A percentile compares a stretch with the other conserved stretches of the same genome.
Conservation (phyloP, 2,888 invertebrate genomes). For the Odontomyia ornata region DNA sequence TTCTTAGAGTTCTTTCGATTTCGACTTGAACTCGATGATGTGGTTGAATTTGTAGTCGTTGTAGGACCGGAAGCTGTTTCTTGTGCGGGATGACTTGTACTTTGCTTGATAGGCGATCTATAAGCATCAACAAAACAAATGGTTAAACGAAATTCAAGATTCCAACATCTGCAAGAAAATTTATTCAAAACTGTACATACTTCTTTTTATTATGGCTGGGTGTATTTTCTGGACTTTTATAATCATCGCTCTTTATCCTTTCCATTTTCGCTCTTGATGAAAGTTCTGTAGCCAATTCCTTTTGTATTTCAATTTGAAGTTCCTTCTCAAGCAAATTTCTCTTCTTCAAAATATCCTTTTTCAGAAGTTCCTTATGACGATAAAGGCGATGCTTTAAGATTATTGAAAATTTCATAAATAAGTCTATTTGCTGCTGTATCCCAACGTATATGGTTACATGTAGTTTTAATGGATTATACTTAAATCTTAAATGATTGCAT, state of each 20-base stretch:
- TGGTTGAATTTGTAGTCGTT: conserved; percentile 55
- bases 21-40: conserved; percentile 55
- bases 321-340: conserved; percentile 88
- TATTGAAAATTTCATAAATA: conserved; percentile 44
- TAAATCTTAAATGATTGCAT: not conserved
- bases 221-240: conserved; percentile 38
- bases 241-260: conserved; percentile 46
- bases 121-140: not conserved
- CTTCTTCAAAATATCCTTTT: conserved; percentile 92
- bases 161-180: no score
- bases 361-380: conserved; percentile 89
- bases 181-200: conserved; percentile 26
- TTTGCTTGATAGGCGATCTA: conserved; percentile 43
- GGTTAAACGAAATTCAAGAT: no score
- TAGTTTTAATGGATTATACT: not conserved
- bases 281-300: conserved; percentile 78
- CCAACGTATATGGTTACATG: conserved; percentile 41
- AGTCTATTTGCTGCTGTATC: conserved; percentile 49
- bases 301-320: conserved; percentile 88
- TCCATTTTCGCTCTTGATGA: conserved; percentile 76
- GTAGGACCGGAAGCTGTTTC: conserved; percentile 19
- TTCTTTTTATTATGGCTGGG: conserved; percentile 42
- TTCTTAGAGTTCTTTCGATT: conserved; percentile 45
- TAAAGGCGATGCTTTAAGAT: conserved; percentile 77
- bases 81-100: conserved; percentile 43